Evolutionary conservation across 2,113 vertebrate species (phyloP).

Genomic region (Nesoenas mayeri): DNA sequence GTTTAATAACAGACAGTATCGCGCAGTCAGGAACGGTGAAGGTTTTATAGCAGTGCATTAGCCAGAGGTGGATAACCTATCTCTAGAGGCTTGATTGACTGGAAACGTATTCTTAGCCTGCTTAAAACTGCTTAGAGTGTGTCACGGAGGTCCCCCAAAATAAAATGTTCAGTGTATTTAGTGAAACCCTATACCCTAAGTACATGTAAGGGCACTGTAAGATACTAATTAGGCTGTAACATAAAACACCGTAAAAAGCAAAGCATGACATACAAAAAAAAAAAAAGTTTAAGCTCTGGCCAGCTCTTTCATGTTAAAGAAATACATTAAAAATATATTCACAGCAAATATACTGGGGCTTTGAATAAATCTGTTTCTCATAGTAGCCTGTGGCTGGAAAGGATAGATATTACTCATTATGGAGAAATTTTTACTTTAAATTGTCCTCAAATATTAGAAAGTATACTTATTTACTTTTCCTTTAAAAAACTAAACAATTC

Average conservation of each 20-base stretch:
- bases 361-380: constrained; percentile 59
- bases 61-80: constrained; percentile 57
- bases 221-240: constrained; percentile 66
- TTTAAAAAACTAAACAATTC: neutral
- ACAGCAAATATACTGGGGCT: constrained; percentile 24
- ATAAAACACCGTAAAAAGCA: constrained; percentile 71
- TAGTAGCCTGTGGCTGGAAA: constrained; percentile 7
- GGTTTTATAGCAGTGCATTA: constrained; percentile 48
- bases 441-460: neutral
- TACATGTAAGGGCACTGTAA: constrained; percentile 65
- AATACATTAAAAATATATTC: constrained; percentile 59
- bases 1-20: constrained; percentile 51
- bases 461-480: neutral
- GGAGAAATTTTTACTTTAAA: constrained; percentile 38
- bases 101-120: constrained; percentile 52
- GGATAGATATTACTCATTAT: neutral
- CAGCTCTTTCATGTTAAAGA: constrained; percentile 56
- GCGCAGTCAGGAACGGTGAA: constrained; percentile 21
- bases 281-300: neutral
- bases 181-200: constrained; percentile 56
- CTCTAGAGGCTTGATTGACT: constrained; percentile 60
- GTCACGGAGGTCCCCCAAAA: constrained; percentile 53
- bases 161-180: constrained; percentile 55
- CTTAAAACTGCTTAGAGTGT: constrained; percentile 54
- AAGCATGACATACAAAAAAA: constrained; percentile 34